Percentiles rank a stretch among this genome's conserved stretches.
phyloP scores from a whole-genome alignment of 2,797 vertebrate species.

The Zenarchopterus dispar region DNA sequence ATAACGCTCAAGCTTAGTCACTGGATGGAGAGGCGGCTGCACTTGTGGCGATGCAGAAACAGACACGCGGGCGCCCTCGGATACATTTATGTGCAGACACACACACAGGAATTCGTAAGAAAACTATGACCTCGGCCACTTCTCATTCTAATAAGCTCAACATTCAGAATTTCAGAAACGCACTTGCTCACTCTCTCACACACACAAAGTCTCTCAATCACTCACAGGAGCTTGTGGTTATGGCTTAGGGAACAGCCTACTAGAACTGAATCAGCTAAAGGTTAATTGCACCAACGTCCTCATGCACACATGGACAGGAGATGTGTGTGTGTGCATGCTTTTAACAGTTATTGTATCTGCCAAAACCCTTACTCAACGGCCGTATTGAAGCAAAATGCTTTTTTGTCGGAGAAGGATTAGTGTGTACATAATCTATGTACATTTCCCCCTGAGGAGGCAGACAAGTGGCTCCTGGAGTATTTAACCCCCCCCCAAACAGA shows the following conservation, averaged over 20 bases:
- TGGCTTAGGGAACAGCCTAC: constrained; percentile 16
- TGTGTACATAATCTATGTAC: constrained; percentile 78
- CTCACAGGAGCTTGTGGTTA: constrained; percentile 47
- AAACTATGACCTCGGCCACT: constrained; percentile 31
- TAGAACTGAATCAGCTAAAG: constrained; percentile 75
- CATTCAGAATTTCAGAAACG: constrained; percentile 44
- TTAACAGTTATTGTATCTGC: constrained; percentile 65
- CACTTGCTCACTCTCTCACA: constrained; percentile 5
- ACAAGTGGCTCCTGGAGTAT: constrained; percentile 74
- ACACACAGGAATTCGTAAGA: constrained; percentile 32
- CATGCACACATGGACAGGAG: constrained; percentile 68
- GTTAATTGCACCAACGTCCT: constrained; percentile 79
- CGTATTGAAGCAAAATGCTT: constrained; percentile 73
- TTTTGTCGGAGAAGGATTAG: constrained; percentile 76
- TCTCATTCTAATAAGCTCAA: constrained; percentile 28
- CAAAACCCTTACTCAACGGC: constrained; percentile 62
- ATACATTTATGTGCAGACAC: constrained; percentile 24
- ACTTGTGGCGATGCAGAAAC: constrained; percentile 30
- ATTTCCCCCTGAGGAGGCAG: constrained; percentile 73
- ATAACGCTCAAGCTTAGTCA: constrained; percentile 39
- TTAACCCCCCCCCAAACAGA: constrained; percentile 59
- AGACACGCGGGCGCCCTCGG: constrained; percentile 23
- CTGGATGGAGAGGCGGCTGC: constrained; percentile 55
- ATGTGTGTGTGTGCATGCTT: constrained; percentile 47
- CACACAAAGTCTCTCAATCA: constrained; percentile 39